phyloP scores from a whole-genome alignment of 2,797 vertebrate species.

The Caiman crocodilus region DNA sequence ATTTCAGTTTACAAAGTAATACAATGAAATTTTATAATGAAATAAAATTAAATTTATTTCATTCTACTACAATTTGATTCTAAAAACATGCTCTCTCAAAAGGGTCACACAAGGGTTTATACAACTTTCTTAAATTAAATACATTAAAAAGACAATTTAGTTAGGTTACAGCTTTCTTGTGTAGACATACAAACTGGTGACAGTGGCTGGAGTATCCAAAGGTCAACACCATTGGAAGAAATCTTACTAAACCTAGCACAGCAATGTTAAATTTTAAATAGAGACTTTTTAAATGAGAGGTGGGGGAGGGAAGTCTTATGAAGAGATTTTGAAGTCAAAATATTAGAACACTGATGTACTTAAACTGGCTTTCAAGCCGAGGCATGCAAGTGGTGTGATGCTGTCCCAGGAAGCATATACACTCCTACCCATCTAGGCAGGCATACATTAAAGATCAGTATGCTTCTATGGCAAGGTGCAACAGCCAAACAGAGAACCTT shows the following conservation, averaged over 20 bases:
- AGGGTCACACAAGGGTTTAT: too few species aligned
- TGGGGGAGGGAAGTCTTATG: background rate
- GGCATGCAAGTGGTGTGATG: background rate
- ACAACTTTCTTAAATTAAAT: background rate
- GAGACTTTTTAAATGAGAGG: background rate
- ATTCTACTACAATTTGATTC: background rate
- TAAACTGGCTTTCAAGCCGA: background rate
- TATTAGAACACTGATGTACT: background rate
- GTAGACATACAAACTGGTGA: background rate
- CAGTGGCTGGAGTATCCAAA: background rate
- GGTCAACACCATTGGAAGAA: background rate
- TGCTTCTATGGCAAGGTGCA: constrained; percentile 20
- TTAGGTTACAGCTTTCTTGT: background rate
- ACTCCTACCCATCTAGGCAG: background rate
- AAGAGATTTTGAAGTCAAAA: background rate
- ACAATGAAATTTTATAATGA: too few species aligned
- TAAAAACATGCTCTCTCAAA: background rate
- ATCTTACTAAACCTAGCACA: background rate
- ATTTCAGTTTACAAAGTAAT: background rate
- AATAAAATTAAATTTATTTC: too few species aligned
- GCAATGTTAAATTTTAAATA: background rate
- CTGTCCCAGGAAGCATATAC: background rate
- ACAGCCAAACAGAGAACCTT: constrained; percentile 13
- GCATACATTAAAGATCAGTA: background rate
- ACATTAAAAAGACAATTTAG: background rate